A percentile compares a stretch with the other conserved stretches of the same genome.
phyloP scores from a whole-genome alignment of 2,888 invertebrate species.

The Exephanes ischioxanthus region DNA sequence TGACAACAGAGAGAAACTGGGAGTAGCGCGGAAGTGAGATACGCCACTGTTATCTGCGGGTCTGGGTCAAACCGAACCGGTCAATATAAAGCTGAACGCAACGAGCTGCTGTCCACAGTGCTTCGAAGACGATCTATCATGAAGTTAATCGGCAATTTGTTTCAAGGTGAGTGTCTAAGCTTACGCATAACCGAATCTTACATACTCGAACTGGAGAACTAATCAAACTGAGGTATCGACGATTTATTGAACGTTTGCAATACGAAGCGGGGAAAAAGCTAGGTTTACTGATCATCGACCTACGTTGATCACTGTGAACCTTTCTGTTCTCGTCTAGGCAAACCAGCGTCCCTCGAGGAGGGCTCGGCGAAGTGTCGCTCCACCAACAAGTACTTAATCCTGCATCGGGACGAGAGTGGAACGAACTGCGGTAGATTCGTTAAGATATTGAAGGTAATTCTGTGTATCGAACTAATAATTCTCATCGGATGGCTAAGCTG shows the following conservation, averaged over 20 bases:
- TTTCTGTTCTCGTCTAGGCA: neutral
- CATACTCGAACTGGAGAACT: neutral
- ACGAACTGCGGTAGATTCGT: constrained; percentile 43
- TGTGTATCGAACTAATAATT: constrained; percentile 69
- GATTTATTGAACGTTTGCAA: neutral
- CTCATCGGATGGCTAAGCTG: constrained; percentile 69
- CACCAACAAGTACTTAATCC: neutral
- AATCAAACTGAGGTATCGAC: too few species aligned
- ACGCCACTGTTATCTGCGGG: neutral
- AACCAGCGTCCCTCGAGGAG: constrained; percentile 11
- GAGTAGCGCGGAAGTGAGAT: neutral
- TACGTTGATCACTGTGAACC: neutral
- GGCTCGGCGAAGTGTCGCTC: neutral
- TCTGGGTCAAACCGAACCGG: neutral
- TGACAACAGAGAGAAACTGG: neutral
- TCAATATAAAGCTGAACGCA: neutral
- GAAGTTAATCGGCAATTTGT: neutral
- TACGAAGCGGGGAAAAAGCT: neutral
- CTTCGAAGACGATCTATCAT: neutral
- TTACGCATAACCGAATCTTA: neutral
- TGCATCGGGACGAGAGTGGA: neutral
- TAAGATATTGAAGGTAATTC: constrained; percentile 67
- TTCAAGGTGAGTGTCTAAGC: neutral
- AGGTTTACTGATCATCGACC: neutral
- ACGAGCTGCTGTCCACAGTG: neutral